A percentile compares a stretch with the other conserved stretches of the same genome.
phyloP scores from a whole-genome alignment of 2,888 invertebrate genomes.

The Pyrrhia umbra region DNA sequence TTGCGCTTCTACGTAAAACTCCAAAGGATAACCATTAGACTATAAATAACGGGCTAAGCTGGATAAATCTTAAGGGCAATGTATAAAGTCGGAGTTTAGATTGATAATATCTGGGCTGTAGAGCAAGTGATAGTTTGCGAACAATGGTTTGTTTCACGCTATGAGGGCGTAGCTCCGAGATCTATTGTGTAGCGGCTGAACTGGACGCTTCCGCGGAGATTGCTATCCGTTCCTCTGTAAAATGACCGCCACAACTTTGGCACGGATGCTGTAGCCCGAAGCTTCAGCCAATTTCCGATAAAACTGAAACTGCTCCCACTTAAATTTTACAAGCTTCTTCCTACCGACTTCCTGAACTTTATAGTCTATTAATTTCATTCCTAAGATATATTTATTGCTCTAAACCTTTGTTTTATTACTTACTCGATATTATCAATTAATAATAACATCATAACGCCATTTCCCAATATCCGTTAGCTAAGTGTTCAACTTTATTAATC shows the following conservation, averaged over 20 bases:
- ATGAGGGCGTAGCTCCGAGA: constrained; percentile 45
- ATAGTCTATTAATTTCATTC: constrained; percentile 32
- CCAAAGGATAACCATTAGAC: background rate
- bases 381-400: constrained; percentile 26
- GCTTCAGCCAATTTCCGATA: constrained; percentile 51
- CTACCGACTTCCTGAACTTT: constrained; percentile 12
- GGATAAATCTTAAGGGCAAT: background rate
- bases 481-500: constrained; percentile 19
- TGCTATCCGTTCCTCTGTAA: constrained; percentile 43
- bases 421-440: constrained; percentile 24
- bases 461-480: constrained; percentile 41
- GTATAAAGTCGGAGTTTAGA: constrained; percentile 9
- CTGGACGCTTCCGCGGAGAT: constrained; percentile 57
- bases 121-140: constrained; percentile 40
- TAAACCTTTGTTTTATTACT: constrained; percentile 17
- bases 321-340: constrained; percentile 43
- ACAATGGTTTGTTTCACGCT: constrained; percentile 62
- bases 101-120: constrained; percentile 32
- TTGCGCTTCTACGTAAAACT: constrained; percentile 30
- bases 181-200: constrained; percentile 57
- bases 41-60: constrained; percentile 1
- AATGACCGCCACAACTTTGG: constrained; percentile 54
- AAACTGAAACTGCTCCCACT: constrained; percentile 46
- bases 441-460: constrained; percentile 15
- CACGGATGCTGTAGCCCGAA: constrained; percentile 25